Evolutionary conservation across 2,888 invertebrate genomes (phyloP).

Genomic region (Pammene aurita): DNA sequence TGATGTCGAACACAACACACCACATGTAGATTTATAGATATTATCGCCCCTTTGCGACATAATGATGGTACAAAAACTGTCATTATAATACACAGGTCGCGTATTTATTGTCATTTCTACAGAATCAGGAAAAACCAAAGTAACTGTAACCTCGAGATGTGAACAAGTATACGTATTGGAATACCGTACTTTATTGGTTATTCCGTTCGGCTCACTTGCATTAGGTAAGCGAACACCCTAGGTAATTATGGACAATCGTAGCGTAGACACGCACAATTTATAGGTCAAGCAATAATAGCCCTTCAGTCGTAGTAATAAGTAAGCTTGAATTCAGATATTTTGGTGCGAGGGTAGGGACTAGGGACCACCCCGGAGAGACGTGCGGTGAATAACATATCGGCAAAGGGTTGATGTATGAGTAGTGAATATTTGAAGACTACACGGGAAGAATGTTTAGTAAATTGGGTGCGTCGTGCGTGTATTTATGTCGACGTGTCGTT

Average conservation of each 20-base stretch:
- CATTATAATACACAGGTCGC: constrained; percentile 55
- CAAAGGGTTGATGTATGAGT: constrained; percentile 35
- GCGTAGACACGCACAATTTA: constrained; percentile 51
- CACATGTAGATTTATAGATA: constrained; percentile 13
- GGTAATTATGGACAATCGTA: constrained; percentile 61
- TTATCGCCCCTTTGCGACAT: constrained; percentile 1
- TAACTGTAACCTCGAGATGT: neutral
- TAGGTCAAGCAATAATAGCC: constrained; percentile 6
- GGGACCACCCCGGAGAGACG: constrained; percentile 64
- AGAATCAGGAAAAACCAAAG: neutral
- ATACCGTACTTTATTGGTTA: neutral
- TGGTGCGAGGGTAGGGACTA: constrained; percentile 40
- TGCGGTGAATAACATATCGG: constrained; percentile 56
- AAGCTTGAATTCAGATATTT: neutral
- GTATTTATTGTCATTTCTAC: neutral
- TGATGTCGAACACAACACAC: constrained; percentile 9
- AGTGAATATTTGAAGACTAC: constrained; percentile 32
- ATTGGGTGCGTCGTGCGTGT: constrained; percentile 8
- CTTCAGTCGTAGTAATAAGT: neutral
- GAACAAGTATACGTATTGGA: neutral
- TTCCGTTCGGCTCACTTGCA: neutral
- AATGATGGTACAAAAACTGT: constrained; percentile 41
- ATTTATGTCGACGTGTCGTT: neutral
- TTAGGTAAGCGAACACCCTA: neutral
- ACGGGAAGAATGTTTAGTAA: constrained; percentile 10